A percentile compares a stretch with the other conserved stretches of the same genome.
Evolutionary conservation across 2,888 invertebrate species (phyloP).

Genomic region (Priocnemis perturbator): DNA sequence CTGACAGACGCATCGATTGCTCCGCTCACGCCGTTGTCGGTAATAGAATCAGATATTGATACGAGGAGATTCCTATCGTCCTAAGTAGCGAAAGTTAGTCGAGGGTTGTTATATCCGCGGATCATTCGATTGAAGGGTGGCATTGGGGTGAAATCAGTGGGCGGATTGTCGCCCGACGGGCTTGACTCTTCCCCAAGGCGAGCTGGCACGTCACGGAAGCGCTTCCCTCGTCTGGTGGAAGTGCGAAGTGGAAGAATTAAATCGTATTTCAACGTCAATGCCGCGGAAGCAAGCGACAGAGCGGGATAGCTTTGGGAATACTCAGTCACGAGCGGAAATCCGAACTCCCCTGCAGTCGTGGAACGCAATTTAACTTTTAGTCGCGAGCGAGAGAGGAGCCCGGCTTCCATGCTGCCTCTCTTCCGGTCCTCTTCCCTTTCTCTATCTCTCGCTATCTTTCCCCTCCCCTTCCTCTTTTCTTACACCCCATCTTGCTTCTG

Average conservation of each 20-base stretch:
- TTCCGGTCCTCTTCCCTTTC: constrained; percentile 18
- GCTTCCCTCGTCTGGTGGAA: constrained; percentile 50
- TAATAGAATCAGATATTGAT: no score
- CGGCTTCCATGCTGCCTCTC: constrained; percentile 30
- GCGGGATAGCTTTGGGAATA: constrained; percentile 66
- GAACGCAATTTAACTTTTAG: constrained; percentile 73
- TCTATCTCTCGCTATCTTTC: constrained; percentile 10
- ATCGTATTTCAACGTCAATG: constrained; percentile 70
- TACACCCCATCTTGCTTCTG: no score
- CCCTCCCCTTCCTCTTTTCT: constrained; percentile 15
- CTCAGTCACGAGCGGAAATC: constrained; percentile 69
- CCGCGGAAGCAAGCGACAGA: constrained; percentile 51
- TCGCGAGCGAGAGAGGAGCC: constrained; percentile 61
- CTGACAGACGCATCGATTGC: no score
- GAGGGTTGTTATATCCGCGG: constrained; percentile 40
- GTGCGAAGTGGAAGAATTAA: constrained; percentile 69
- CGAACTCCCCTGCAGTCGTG: constrained; percentile 63
- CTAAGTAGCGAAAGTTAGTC: constrained; percentile 37
- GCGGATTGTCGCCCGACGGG: not conserved
- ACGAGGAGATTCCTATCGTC: no score
- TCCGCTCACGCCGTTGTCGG: no score
- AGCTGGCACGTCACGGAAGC: constrained; percentile 49
- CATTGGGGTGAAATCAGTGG: not conserved
- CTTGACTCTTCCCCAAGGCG: constrained; percentile 1
- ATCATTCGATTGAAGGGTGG: constrained; percentile 20